Evolutionary conservation across 1,140 invertebrate genomes (phyloP), one percentile per base, ranked within the genome.

Genomic region (Macrobrachium nipponense): DNA sequence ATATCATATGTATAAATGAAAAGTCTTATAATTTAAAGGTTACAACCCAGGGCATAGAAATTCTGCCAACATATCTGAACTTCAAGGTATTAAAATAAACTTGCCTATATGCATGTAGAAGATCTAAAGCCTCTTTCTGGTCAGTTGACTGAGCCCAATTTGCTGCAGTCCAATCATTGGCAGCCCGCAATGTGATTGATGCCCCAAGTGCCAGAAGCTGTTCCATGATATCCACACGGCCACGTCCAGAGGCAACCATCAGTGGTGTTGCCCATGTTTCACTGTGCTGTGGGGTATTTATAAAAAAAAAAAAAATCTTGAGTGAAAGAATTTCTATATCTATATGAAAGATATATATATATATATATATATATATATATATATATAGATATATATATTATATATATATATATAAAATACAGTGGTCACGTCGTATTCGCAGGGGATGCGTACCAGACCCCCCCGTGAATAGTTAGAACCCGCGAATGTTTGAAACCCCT

Each of bases 201-300:
- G 95, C 95, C 18, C 95, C 96, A 89, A 94, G 90, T 89, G 93
- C 93, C 20, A 97, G 91, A 15, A 97, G 91, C 88, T 95, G 94
- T 87, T 94, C 93, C 4, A 94, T 93, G 60, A 93, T 92, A 79
- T 94, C 93, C 10, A 93, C 84, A 73, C 93, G 93, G 7, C 95
- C 95, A 88, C 94, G 92, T 12, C 93, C 93, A 61, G 95, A 94
- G 11, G 95, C 95, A 0, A 95, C 94, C 95, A 97, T 96, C 66
- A 97, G 92, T 0, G 95, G 92, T 44, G 95, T 95, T 15, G 95
- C 93, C 62, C 93, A 93, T 5, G 94, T 95, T 77, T 92, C 92
- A 20, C 93, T 93, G 90, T 96, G 95, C 89, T 92, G 90, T 89
- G 92, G 36, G 12, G 76, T 6, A 51, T 51, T 10, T 51, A 51